These are phyloP conservation scores for Idaea biselata DNA, from an alignment of 2,888 invertebrate genomes.

Conservation along the genomic window DNA sequence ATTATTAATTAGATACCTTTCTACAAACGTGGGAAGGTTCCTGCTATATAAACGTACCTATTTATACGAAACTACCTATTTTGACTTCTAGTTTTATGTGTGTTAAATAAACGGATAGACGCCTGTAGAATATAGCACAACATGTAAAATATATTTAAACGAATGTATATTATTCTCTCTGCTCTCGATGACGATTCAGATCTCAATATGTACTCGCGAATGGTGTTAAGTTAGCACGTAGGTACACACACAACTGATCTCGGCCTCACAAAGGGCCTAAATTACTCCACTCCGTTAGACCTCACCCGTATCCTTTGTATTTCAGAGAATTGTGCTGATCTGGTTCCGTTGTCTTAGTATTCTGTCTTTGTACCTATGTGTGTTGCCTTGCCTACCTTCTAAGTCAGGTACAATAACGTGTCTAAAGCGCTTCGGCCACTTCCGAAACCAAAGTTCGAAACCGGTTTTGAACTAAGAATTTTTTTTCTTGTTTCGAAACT, in stretches of 20 bases:
- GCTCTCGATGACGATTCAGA: conserved; percentile 40
- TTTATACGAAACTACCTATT: neutral
- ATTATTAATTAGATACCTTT: conserved; percentile 1
- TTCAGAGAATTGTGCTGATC: conserved; percentile 46
- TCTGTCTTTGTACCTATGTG: conserved; percentile 28
- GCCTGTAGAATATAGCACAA: neutral
- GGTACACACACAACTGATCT: conserved; percentile 26
- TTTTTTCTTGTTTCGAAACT: no score
- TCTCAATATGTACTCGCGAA: neutral
- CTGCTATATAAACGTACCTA: neutral
- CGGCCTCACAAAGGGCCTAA: conserved; percentile 54
- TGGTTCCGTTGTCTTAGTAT: conserved; percentile 43
- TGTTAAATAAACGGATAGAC: neutral
- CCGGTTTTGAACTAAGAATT: no score
- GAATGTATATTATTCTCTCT: neutral
- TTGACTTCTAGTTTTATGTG: neutral
- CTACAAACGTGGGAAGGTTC: neutral
- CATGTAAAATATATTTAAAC: no score
- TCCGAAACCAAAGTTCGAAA: no score
- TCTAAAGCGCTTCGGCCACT: no score
- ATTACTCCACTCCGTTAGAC: conserved; percentile 51
- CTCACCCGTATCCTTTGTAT: conserved; percentile 45
- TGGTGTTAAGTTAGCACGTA: neutral
- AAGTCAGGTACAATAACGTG: conserved; percentile 1
- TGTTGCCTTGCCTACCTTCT: neutral